A percentile compares a stretch with the other conserved stretches of the same genome.
phyloP scores from a whole-genome alignment of 2,888 invertebrate species.

The Crioceris asparagi region DNA sequence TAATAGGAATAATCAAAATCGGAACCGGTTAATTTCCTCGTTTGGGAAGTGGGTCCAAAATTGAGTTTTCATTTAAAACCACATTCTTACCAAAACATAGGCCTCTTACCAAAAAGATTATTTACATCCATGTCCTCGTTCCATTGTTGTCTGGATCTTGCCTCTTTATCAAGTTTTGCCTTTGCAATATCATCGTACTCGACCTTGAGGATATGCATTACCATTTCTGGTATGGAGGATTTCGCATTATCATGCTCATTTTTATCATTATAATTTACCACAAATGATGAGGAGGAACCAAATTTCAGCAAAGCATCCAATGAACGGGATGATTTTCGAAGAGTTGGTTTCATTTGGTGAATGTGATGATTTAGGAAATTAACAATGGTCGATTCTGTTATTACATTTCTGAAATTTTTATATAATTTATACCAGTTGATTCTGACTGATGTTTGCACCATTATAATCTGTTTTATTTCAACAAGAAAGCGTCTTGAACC shows the following conservation, averaged over 20 bases:
- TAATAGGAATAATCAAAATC: too few relatives aligned
- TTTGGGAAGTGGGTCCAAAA: too few relatives aligned
- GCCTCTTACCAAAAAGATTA: too few relatives aligned
- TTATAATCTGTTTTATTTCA: too few relatives aligned
- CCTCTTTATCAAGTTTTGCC: not conserved
- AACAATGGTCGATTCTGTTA: constrained; percentile 7
- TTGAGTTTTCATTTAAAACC: too few relatives aligned
- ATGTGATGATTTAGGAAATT: constrained; percentile 9
- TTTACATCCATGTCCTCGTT: too few relatives aligned
- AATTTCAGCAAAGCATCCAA: constrained; percentile 12
- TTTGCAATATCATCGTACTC: constrained; percentile 10
- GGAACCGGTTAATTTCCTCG: too few relatives aligned
- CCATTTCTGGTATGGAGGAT: not conserved
- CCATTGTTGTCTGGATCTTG: too few relatives aligned
- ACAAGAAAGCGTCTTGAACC: too few relatives aligned
- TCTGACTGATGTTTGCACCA: constrained; percentile 1
- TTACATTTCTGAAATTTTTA: constrained; percentile 5
- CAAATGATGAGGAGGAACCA: not conserved
- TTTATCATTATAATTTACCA: not conserved
- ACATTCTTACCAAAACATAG: too few relatives aligned
- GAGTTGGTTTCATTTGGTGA: not conserved
- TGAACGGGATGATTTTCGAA: constrained; percentile 10
- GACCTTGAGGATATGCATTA: not conserved
- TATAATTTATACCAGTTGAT: constrained; percentile 3
- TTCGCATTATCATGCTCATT: not conserved